Percentiles rank a stretch among this genome's conserved stretches.
Conservation (phyloP, 2,888 invertebrate genomes). For the Deilephila elpenor region DNA sequence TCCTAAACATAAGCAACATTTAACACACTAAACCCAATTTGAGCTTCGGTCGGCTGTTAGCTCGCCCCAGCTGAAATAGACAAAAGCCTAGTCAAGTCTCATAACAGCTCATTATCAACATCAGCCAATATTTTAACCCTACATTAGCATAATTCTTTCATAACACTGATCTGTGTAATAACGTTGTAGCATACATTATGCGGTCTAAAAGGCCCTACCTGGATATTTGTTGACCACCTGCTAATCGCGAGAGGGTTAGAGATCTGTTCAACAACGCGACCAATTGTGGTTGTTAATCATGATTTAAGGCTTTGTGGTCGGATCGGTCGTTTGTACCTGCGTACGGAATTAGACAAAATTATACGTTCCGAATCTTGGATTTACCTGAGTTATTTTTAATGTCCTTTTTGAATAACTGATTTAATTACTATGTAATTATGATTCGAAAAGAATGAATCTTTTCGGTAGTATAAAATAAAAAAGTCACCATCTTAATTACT, state of each 20-base stretch:
- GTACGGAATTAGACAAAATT: neutral
- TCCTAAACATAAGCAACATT: too few species aligned
- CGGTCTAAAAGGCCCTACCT: conserved; percentile 23
- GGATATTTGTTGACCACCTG: conserved; percentile 30
- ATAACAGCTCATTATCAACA: neutral
- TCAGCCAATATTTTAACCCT: too few species aligned
- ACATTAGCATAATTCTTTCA: conserved; percentile 17
- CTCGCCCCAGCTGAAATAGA: neutral
- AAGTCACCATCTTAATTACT: too few species aligned
- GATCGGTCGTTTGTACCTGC: neutral
- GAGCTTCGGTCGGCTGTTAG: too few species aligned
- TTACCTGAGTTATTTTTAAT: too few species aligned
- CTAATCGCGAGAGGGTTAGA: conserved; percentile 32
- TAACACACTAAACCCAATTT: too few species aligned
- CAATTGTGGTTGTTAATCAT: neutral
- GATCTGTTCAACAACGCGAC: neutral
- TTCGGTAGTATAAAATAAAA: too few species aligned
- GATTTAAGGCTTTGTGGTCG: neutral
- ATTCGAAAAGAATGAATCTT: too few species aligned
- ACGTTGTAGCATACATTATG: conserved; percentile 31
- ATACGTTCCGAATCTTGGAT: too few species aligned
- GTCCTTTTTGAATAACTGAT: too few species aligned
- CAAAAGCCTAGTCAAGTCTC: neutral
- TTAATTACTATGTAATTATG: too few species aligned
- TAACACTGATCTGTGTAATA: conserved; percentile 31